Base-by-base conservation (phyloP, 2,797 vertebrate species). In the Tinamus major region DNA sequence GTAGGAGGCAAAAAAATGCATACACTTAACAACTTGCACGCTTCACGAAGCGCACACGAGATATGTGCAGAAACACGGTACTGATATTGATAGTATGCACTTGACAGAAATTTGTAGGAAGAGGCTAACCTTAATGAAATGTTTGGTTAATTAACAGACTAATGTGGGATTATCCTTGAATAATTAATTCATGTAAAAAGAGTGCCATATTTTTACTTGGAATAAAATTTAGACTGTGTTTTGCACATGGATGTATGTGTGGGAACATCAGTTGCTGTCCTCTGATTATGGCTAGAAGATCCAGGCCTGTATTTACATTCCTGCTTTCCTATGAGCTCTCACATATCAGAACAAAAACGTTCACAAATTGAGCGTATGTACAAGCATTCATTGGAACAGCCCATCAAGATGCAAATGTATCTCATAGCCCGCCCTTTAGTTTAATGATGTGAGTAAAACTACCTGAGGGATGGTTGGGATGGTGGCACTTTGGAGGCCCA, bases 1-100 rank as follows among this genome's bases (percentile, higher is more conserved):
- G 96, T 97, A 65, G 96, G 96, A 95, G 83, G 94, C 16, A 2
- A 79, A 95, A 95, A 90, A 89, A 83, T 84, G 90, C 92, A 90
- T 86, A 79, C 89, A 58, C 77, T 95, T 93, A 95, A 95, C 94
- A 94, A 96, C 81, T 95, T 62, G 41, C 75, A 67, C 74, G 79
- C 72, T 93, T 95, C 35, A 59, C 81, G 94, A 96, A 94, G 84
- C 92, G 44, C 46, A 92, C 87, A 79, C 68, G 65, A 84, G 82
- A 68, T 90, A 85, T 68, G 93, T 94, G 76, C 58, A 93, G 89
- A 95, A 92, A 53, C 92, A 94, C 63, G 79, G 82, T 41, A 16
- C 83, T 93, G 82, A 77, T 92, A 95, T 68, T 85, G 81, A 91
- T 91, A 90, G 33, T 55, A 46, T 71, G 68, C 80, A 80, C 92